Conservation (phyloP, 2,888 invertebrate species). For the Trissonchulus sp. region DNA sequence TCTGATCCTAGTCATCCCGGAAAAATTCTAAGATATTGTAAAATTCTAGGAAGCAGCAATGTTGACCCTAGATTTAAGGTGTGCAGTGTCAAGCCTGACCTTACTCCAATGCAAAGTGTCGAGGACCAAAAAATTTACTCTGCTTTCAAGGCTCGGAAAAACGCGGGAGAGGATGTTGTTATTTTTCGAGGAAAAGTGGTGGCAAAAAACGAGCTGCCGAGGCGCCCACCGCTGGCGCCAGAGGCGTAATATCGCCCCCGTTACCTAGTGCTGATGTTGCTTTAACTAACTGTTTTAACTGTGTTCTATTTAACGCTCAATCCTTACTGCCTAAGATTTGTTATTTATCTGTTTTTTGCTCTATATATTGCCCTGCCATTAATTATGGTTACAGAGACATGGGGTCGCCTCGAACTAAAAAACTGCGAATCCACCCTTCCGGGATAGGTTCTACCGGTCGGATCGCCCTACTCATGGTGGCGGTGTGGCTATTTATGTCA, state of each 20-base stretch:
- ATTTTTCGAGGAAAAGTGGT: constrained; percentile 2
- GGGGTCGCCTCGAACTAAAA: not conserved
- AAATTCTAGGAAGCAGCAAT: not conserved
- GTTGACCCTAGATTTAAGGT: not conserved
- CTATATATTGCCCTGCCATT: not conserved
- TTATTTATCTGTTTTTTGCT: not conserved
- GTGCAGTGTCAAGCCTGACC: not conserved
- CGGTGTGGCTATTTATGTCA: constrained; percentile 1
- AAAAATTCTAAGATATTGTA: too few relatives aligned
- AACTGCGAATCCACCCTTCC: not conserved
- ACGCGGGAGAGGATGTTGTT: not conserved
- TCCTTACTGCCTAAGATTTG: not conserved
- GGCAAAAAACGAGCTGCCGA: not conserved
- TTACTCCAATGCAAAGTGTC: not conserved
- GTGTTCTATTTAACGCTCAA: constrained; percentile 10
- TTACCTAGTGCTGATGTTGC: not conserved
- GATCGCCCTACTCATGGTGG: constrained; percentile 7
- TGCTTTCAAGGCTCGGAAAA: not conserved
- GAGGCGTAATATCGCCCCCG: not conserved
- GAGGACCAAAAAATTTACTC: not conserved
- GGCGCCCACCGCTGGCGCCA: not conserved
- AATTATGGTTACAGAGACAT: constrained; percentile 1
- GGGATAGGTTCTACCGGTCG: not conserved
- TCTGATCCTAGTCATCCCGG: too few relatives aligned
- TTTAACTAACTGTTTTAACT: not conserved